Conservation (phyloP, 2,797 vertebrate genomes). For the Scomberomorus guttatus region DNA sequence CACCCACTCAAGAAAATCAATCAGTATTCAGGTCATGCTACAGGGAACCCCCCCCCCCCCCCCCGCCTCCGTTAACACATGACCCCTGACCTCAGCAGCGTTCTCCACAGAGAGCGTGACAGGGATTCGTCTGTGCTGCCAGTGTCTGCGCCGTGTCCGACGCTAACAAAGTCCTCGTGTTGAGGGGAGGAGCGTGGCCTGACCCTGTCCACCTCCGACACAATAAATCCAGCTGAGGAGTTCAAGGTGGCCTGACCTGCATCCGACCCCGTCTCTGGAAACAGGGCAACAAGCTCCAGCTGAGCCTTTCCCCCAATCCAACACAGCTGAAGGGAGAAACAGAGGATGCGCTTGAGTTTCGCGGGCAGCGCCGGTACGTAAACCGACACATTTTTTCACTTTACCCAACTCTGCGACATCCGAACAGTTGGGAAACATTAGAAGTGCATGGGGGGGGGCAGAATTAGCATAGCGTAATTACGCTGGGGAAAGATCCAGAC, state of each 20-base stretch:
- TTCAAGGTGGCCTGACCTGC: constrained; percentile 77
- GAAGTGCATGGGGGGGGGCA: constrained; percentile 42
- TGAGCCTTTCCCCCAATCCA: constrained; percentile 16
- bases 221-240: constrained; percentile 75
- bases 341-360: constrained; percentile 26
- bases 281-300: constrained; percentile 39
- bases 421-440: constrained; percentile 46
- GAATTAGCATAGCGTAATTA: constrained; percentile 83
- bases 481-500: constrained; percentile 75
- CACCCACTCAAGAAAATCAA: constrained; percentile 75
- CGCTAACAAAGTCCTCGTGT: constrained; percentile 74
- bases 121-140: constrained; percentile 67
- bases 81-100: constrained; percentile 72
- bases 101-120: constrained; percentile 69
- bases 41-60: background rate
- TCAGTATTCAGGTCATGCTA: constrained; percentile 76
- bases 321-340: background rate
- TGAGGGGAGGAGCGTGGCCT: constrained; percentile 26
- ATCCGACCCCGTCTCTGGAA: constrained; percentile 58
- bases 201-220: constrained; percentile 64
- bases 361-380: background rate
- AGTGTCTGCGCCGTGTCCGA: constrained; percentile 69
- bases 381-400: constrained; percentile 56
- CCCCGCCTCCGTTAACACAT: constrained; percentile 58
- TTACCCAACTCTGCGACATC: constrained; percentile 42